These are phyloP conservation scores for Potamilus streckersoni DNA, from an alignment of 1,140 invertebrate species.

Conservation along the genomic window DNA sequence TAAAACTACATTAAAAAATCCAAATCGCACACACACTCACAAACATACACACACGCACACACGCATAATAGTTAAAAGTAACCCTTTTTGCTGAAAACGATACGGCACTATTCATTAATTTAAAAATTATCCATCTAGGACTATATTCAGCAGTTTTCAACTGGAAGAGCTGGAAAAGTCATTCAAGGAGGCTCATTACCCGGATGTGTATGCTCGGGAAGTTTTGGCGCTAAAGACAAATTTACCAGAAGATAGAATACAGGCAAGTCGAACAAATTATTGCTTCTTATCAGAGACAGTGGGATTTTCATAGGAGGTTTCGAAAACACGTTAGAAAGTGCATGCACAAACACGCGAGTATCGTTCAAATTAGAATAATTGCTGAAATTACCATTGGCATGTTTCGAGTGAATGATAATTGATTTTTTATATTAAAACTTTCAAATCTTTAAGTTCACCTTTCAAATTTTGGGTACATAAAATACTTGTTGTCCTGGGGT, in stretches of 20 bases:
- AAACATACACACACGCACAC: no score
- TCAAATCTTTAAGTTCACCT: neutral
- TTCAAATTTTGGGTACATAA: no score
- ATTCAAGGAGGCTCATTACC: constrained; percentile 98
- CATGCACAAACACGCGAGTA: neutral
- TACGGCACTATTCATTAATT: no score
- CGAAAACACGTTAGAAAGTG: neutral
- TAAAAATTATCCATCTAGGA: constrained; percentile 33
- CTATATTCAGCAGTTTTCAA: constrained; percentile 96
- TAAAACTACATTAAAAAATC: no score
- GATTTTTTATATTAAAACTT: neutral
- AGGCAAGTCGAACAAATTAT: constrained; percentile 75
- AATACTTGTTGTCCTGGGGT: no score
- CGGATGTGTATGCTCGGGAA: constrained; percentile 97
- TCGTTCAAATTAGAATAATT: neutral
- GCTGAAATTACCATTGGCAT: neutral
- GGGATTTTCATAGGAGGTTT: neutral
- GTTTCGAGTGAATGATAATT: neutral
- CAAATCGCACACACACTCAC: no score
- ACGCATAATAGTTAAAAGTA: no score
- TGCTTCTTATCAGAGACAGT: no score
- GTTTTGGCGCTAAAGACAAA: constrained; percentile 97
- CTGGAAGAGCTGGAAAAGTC: constrained; percentile 98
- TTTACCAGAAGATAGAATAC: constrained; percentile 98
- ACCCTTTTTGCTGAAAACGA: no score